phyloP scores from a whole-genome alignment of 2,888 invertebrate genomes.

The Helobdella robusta region DNA sequence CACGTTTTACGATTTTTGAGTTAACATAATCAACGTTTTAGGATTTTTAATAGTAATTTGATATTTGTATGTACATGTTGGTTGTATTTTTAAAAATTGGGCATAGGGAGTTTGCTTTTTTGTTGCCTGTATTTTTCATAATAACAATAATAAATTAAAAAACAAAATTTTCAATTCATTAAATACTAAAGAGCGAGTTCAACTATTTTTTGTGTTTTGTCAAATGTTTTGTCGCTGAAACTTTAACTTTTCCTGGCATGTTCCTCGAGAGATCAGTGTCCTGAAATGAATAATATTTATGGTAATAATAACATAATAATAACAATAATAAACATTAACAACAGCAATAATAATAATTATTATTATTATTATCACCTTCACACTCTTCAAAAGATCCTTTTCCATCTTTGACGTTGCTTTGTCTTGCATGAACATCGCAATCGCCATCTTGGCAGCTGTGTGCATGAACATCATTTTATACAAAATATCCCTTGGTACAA shows the following conservation, averaged over 20 bases:
- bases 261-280: slow-evolving; percentile 85
- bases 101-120: too few relatives aligned
- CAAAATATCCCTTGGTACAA: slow-evolving; percentile 4
- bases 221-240: too few relatives aligned
- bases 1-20: too few relatives aligned
- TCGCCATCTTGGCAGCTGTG: slow-evolving; percentile 70
- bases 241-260: slow-evolving; percentile 91
- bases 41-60: too few relatives aligned
- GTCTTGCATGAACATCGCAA: slow-evolving; percentile 77
- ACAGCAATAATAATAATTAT: neutral
- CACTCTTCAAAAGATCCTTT: slow-evolving; percentile 77
- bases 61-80: too few relatives aligned
- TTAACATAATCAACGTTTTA: too few relatives aligned
- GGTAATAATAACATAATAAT: neutral
- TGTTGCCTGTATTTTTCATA: too few relatives aligned
- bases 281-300: slow-evolving; percentile 35
- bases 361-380: slow-evolving; percentile 54
- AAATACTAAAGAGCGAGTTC: too few relatives aligned
- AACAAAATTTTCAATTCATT: too few relatives aligned
- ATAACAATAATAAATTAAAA: too few relatives aligned
- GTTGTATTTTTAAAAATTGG: too few relatives aligned
- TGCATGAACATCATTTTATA: slow-evolving; percentile 20
- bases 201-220: too few relatives aligned
- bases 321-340: neutral
- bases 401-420: slow-evolving; percentile 66